Evolutionary conservation across 2,797 vertebrate species (phyloP), one percentile per base, ranked within the genome.

Genomic region (Micrastur ruficollis): DNA sequence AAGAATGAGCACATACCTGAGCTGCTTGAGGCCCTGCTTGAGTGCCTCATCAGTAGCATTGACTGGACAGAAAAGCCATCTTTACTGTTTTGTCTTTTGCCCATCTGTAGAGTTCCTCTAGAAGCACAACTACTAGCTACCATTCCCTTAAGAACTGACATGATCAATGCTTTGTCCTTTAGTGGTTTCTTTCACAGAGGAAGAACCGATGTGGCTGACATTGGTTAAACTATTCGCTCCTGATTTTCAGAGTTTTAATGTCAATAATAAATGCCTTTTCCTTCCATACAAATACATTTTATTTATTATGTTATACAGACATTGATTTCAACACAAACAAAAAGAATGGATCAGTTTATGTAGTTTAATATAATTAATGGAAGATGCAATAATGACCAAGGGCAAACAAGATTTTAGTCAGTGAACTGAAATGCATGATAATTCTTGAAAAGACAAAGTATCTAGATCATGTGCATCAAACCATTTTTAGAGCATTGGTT

Each of bases 381-480:
- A 71, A 68, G 5, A 65, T 65, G 53, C 3, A 3, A 13, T 46
- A 84, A 81, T 34, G 18, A 79, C 23, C 32, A 46, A 56, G 14
- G 22, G 19, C 17, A 88, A 89, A 89, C 9, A 61, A 86, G 46
- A 50, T 68, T 83, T 78, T 31, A 63, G 44, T 58, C 12, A 82
- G 42, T 68, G 34, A 79, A 79, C 8, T 44, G 20, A 90, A 93
- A 79, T 59, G 18, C 1, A 3, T 44, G n/a, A 61, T 36, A 68
- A 66, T 53, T 89, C n/a, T 55, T 75, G 38, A 61, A 88, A 82
- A 73, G 31, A 23, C 16, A 32, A 62, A 38, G 17, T 52, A 40
- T 36, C 4, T 4, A 78, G 20, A 55, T 55, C 0, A 0, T 58
- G 11, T 36, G 5, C 25, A 31, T 58, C 6, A 84, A 90, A 49